Evolutionary conservation across 2,797 vertebrate genomes (phyloP).

Genomic region (Carcharodon carcharias): DNA sequence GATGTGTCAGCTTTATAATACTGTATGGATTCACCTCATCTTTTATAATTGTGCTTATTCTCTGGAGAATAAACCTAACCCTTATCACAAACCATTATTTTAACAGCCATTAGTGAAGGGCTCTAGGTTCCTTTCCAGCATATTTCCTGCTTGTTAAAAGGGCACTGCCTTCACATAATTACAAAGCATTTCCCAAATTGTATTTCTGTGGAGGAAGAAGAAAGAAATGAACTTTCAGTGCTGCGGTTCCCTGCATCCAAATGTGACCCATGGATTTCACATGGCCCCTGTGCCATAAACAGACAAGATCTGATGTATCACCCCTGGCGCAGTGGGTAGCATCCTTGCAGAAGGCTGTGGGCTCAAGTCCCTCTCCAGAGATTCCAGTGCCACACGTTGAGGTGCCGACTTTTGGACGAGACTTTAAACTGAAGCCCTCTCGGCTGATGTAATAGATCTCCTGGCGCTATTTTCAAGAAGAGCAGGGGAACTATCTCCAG

Average conservation of each 20-base stretch:
- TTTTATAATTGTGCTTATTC: neutral
- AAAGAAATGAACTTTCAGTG: neutral
- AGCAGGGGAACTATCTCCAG: too few species aligned
- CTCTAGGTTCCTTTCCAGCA: neutral
- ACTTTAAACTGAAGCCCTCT: too few species aligned
- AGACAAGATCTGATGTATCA: neutral
- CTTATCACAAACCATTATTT: neutral
- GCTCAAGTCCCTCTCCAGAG: neutral
- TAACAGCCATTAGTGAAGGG: neutral
- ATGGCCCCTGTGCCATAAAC: neutral
- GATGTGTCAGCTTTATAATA: conserved; percentile 16
- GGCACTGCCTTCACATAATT: neutral
- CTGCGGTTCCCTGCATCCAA: neutral
- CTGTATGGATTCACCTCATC: neutral
- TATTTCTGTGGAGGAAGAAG: neutral
- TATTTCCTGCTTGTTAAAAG: neutral
- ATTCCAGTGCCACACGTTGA: neutral
- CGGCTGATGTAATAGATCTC: too few species aligned
- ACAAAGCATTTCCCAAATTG: neutral
- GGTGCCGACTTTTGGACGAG: too few species aligned
- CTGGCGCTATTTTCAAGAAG: too few species aligned
- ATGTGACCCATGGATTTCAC: neutral
- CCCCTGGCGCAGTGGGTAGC: neutral
- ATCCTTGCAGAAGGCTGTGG: too few species aligned
- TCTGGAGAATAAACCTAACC: neutral